A percentile compares a stretch with the other conserved stretches of the same genome.
These are phyloP conservation scores for Takifugu flavidus DNA, from an alignment of 2,113 vertebrate genomes.

Conservation along the genomic window DNA sequence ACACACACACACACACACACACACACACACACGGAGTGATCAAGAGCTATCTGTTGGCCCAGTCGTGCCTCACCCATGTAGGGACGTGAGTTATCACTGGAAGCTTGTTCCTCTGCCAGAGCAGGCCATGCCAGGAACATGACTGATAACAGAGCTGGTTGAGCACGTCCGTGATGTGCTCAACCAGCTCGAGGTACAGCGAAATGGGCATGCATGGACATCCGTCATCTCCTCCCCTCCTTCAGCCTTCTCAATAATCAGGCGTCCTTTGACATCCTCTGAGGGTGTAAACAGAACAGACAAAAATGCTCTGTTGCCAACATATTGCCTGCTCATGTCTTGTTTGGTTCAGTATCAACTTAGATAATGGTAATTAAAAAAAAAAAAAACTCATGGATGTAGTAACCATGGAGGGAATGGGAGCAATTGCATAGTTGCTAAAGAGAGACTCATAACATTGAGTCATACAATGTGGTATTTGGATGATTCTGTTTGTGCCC, in stretches of 20 bases:
- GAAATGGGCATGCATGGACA: constrained; percentile 25
- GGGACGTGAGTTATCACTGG: constrained; percentile 59
- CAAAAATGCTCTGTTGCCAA: constrained; percentile 22
- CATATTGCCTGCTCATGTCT: constrained; percentile 28
- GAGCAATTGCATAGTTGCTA: constrained; percentile 31
- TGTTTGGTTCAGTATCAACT: constrained; percentile 49
- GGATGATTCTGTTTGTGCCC: constrained; percentile 44
- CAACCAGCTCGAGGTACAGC: constrained; percentile 34
- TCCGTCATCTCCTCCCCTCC: constrained; percentile 16
- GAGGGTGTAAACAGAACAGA: constrained; percentile 39
- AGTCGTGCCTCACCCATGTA: constrained; percentile 55
- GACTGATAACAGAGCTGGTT: constrained; percentile 48
- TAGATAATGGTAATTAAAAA: constrained; percentile 18
- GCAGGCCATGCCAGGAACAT: constrained; percentile 46
- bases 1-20: not conserved
- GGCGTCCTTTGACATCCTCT: constrained; percentile 42
- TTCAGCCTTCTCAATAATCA: constrained; percentile 32
- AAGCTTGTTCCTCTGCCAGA: constrained; percentile 60
- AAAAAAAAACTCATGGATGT: constrained; percentile 38
- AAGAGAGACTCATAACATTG: constrained; percentile 45
- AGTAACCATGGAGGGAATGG: constrained; percentile 33
- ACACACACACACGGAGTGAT: constrained; percentile 15
- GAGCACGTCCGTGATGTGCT: constrained; percentile 24
- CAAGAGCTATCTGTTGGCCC: constrained; percentile 34
- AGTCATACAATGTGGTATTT: constrained; percentile 33